These are phyloP conservation scores for Pandion haliaetus DNA, from an alignment of 2,113 vertebrate species.

Conservation along the genomic window DNA sequence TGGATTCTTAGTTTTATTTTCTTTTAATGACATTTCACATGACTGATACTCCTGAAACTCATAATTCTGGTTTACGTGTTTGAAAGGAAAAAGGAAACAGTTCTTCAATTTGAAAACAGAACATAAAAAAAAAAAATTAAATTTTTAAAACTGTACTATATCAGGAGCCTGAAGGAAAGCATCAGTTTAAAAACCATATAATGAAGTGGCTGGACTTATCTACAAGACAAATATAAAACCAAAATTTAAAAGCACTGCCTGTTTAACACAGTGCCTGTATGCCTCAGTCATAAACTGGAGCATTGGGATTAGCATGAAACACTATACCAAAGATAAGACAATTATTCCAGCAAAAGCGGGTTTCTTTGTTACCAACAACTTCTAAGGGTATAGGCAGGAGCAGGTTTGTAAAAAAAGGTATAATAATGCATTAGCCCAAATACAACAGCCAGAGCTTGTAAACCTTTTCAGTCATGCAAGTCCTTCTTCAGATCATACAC, in stretches of 20 bases:
- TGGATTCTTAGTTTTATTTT: neutral
- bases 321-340: neutral
- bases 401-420: neutral
- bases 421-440: neutral
- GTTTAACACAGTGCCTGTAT: neutral
- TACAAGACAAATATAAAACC: neutral
- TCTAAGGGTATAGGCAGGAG: neutral
- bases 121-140: neutral
- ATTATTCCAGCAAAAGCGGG: neutral
- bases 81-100: neutral
- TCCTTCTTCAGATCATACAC: constrained; percentile 9
- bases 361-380: neutral
- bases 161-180: neutral
- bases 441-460: neutral
- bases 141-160: neutral
- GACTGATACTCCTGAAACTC: neutral
- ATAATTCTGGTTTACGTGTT: neutral
- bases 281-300: neutral
- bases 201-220: neutral
- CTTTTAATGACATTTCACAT: neutral
- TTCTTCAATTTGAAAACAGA: neutral
- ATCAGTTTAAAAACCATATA: neutral
- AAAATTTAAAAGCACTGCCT: neutral
- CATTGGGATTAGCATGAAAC: neutral
- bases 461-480: neutral